Percentiles rank a stretch among this genome's conserved stretches.
Evolutionary conservation across 2,888 invertebrate genomes (phyloP).

Genomic region (Corbicula japonica): DNA sequence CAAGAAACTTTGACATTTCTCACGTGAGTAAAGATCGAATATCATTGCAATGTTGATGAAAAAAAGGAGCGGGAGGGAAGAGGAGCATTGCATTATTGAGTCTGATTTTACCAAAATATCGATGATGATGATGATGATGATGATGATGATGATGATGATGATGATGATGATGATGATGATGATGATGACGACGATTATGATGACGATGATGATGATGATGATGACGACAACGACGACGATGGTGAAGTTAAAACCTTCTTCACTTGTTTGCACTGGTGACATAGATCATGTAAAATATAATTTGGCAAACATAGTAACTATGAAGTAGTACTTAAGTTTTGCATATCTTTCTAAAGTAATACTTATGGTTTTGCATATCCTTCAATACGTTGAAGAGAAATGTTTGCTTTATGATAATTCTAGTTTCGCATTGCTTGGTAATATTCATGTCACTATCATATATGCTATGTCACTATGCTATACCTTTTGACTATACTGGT

Average conservation of each 20-base stretch:
- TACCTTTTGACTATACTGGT: no score
- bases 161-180: conserved; percentile 17
- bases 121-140: conserved; percentile 18
- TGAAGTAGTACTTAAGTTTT: background rate
- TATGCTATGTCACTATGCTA: no score
- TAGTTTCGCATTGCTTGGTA: no score
- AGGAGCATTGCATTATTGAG: no score
- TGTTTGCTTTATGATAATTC: conserved; percentile 18
- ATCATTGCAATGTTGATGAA: background rate
- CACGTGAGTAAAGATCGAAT: background rate
- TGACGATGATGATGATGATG: conserved; percentile 18
- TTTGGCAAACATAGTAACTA: no score
- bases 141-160: conserved; percentile 18
- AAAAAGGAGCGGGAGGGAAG: background rate
- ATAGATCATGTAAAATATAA: background rate
- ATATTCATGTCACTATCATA: no score
- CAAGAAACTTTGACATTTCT: no score
- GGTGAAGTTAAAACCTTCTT: background rate
- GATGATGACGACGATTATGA: conserved; percentile 16
- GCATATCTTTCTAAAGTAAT: no score
- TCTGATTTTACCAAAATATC: no score
- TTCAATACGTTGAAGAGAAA: conserved; percentile 17
- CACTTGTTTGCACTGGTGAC: background rate
- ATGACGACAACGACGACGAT: conserved; percentile 13
- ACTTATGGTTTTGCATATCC: conserved; percentile 1